These are phyloP conservation scores for Limonius californicus DNA, from an alignment of 1,140 invertebrate genomes.

Conservation along the genomic window DNA sequence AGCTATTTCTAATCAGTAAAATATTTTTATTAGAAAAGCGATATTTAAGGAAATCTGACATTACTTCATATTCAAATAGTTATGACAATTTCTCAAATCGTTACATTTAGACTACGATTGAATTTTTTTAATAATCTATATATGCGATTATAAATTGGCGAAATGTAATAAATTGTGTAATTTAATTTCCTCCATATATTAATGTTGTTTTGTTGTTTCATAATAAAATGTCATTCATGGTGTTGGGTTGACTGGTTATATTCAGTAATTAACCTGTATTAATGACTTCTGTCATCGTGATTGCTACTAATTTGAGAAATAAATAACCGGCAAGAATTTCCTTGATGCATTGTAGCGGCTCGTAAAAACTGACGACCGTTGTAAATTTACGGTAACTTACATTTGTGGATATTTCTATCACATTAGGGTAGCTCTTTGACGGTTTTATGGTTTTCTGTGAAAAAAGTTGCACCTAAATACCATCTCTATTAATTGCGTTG, in stretches of 20 bases:
- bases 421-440: constrained; percentile 14
- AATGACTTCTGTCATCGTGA: constrained; percentile 22
- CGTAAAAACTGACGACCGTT: constrained; percentile 28
- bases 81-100: no score
- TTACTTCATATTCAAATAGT: no score
- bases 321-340: constrained; percentile 25
- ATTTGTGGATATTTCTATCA: constrained; percentile 25
- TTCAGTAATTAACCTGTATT: constrained; percentile 18
- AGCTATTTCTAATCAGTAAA: no score
- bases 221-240: no score
- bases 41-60: no score
- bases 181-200: no score
- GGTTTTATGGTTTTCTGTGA: not conserved
- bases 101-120: no score
- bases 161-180: no score
- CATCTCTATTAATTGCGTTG: not conserved
- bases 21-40: no score
- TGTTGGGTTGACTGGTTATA: not conserved
- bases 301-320: constrained; percentile 27
- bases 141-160: no score
- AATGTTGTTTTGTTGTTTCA: no score
- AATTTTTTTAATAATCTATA: no score
- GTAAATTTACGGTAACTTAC: constrained; percentile 30
- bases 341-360: constrained; percentile 23
- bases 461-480: not conserved